phyloP scores from a whole-genome alignment of 2,797 vertebrate species.

The Pitangus sulphuratus region DNA sequence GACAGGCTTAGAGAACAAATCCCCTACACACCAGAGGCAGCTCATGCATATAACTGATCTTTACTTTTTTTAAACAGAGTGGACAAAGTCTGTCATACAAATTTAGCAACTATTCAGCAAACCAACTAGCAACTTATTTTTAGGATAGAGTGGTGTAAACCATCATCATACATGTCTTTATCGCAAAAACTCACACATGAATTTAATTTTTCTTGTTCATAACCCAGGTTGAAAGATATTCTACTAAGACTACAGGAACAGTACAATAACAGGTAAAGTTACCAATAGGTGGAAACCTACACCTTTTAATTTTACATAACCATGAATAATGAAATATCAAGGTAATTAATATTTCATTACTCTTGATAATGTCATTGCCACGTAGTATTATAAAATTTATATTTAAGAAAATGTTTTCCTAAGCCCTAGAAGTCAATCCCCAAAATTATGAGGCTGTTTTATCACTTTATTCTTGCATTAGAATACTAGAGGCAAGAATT shows the following conservation, averaged over 20 bases:
- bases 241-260: not conserved
- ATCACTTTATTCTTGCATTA: not conserved
- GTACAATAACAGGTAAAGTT: not conserved
- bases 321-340: constrained; percentile 12
- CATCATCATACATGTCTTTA: not conserved
- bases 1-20: not conserved
- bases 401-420: not conserved
- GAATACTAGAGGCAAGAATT: not conserved
- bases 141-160: not conserved
- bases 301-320: not conserved
- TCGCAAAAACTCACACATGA: not conserved
- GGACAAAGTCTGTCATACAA: not conserved
- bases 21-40: not conserved
- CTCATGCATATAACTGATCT: not conserved
- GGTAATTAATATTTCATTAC: not conserved
- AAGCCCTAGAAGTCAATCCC: not conserved
- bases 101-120: not conserved
- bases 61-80: not conserved
- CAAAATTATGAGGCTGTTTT: not conserved
- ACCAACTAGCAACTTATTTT: not conserved
- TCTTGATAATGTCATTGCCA: not conserved
- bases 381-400: not conserved
- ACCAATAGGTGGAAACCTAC: not conserved
- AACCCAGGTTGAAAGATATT: not conserved
- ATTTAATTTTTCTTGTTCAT: not conserved